phyloP scores from a whole-genome alignment of 2,797 vertebrate species.

The Sitta carolinensis region DNA sequence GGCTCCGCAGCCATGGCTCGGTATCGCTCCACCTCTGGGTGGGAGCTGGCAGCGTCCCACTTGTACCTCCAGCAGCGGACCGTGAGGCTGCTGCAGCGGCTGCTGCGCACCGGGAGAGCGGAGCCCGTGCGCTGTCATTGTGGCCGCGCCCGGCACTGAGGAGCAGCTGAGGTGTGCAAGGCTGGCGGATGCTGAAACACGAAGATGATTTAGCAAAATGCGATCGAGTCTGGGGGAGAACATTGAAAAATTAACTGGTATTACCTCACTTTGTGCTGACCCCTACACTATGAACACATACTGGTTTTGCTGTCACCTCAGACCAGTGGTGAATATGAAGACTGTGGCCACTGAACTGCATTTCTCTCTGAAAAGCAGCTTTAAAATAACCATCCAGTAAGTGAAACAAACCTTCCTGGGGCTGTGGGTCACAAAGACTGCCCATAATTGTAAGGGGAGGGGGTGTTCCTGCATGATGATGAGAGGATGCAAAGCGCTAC shows the following conservation, averaged over 20 bases:
- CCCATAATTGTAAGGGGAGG: neutral
- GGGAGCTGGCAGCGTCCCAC: neutral
- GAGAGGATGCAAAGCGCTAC: neutral
- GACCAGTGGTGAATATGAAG: neutral
- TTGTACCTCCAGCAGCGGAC: neutral
- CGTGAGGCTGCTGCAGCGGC: neutral
- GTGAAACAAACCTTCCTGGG: neutral
- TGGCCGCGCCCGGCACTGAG: neutral
- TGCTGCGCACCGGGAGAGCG: neutral
- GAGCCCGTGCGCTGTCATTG: neutral
- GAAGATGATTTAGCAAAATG: neutral
- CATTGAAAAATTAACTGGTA: neutral
- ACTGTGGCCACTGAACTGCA: neutral
- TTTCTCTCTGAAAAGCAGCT: neutral
- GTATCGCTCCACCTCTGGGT: neutral
- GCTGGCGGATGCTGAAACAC: neutral
- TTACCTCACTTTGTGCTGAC: neutral
- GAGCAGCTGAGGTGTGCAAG: neutral
- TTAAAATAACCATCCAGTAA: neutral
- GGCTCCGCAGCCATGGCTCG: accelerated
- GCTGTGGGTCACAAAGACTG: neutral
- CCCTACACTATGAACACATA: neutral
- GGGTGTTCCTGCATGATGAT: neutral
- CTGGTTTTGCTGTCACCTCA: neutral
- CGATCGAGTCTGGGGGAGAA: neutral